phyloP scores from a whole-genome alignment of 2,113 vertebrate species.

The Erpornis zantholeuca region DNA sequence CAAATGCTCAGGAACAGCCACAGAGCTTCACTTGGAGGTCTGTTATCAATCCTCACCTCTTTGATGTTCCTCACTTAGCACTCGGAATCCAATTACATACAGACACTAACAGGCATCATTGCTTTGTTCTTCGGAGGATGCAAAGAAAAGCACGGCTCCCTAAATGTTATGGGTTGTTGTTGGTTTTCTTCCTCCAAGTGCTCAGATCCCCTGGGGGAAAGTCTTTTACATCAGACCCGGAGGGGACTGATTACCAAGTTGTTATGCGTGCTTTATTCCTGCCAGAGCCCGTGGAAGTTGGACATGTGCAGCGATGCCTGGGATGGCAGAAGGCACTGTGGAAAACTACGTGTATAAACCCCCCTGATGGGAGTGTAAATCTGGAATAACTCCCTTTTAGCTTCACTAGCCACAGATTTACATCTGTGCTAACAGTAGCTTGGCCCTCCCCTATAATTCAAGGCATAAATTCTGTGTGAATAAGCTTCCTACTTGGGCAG shows the following conservation, averaged over 20 bases:
- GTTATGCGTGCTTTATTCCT: neutral
- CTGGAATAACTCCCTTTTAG: constrained; percentile 28
- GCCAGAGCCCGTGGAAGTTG: neutral
- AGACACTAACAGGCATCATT: neutral
- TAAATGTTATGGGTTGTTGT: neutral
- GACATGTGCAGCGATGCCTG: neutral
- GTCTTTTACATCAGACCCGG: neutral
- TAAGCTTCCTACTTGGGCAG: neutral
- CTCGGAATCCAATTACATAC: neutral
- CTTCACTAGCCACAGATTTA: constrained; percentile 29
- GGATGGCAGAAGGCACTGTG: neutral
- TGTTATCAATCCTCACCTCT: neutral
- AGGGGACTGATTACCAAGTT: neutral
- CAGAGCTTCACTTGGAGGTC: neutral
- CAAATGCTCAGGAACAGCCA: neutral
- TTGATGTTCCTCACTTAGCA: neutral
- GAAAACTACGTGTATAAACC: neutral
- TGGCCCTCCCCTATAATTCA: neutral
- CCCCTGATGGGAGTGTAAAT: neutral
- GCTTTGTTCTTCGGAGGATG: neutral
- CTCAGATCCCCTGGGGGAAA: neutral
- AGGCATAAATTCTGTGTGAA: neutral
- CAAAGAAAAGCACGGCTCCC: neutral
- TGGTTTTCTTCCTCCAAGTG: neutral
- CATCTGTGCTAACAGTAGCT: neutral